A percentile compares a stretch with the other conserved stretches of the same genome.
Conservation (phyloP, 2,888 invertebrate genomes). For the Pachymerium ferrugineum region DNA sequence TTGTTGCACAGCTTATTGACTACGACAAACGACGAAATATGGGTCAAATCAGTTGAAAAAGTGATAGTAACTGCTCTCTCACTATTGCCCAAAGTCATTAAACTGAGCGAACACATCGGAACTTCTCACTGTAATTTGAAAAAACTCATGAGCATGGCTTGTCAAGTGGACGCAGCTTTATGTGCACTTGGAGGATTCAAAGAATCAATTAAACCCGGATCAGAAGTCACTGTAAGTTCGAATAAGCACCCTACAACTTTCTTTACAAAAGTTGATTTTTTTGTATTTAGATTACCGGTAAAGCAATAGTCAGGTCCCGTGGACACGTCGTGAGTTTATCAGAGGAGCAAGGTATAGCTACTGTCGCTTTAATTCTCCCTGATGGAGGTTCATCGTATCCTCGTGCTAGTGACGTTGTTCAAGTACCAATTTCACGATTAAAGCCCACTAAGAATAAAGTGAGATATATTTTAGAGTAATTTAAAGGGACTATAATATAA, state of each 20-base stretch:
- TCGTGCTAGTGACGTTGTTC: conserved; percentile 43
- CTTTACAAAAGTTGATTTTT: neutral
- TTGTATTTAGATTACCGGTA: conserved; percentile 42
- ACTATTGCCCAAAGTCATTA: conserved; percentile 42
- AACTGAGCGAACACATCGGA: conserved; percentile 43
- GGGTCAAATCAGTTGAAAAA: conserved; percentile 46
- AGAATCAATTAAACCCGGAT: conserved; percentile 48
- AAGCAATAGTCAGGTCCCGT: conserved; percentile 42
- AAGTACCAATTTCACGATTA: conserved; percentile 44
- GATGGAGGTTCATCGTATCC: conserved; percentile 40
- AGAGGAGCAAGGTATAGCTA: conserved; percentile 45
- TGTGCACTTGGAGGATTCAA: conserved; percentile 48
- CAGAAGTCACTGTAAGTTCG: conserved; percentile 43
- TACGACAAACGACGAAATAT: conserved; percentile 44
- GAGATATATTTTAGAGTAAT: neutral
- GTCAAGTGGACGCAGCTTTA: conserved; percentile 46
- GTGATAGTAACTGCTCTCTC: conserved; percentile 37
- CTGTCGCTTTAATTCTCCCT: conserved; percentile 42
- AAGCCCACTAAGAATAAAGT: conserved; percentile 44
- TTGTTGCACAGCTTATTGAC: conserved; percentile 46
- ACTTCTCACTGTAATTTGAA: conserved; percentile 42
- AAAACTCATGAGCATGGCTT: conserved; percentile 42
- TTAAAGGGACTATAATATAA: neutral
- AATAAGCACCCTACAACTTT: neutral
- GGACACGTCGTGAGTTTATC: conserved; percentile 45